Percentiles rank a stretch among this genome's conserved stretches.
These are phyloP conservation scores for Embiotoca jacksoni DNA, from an alignment of 2,113 vertebrate genomes.

Conservation along the genomic window DNA sequence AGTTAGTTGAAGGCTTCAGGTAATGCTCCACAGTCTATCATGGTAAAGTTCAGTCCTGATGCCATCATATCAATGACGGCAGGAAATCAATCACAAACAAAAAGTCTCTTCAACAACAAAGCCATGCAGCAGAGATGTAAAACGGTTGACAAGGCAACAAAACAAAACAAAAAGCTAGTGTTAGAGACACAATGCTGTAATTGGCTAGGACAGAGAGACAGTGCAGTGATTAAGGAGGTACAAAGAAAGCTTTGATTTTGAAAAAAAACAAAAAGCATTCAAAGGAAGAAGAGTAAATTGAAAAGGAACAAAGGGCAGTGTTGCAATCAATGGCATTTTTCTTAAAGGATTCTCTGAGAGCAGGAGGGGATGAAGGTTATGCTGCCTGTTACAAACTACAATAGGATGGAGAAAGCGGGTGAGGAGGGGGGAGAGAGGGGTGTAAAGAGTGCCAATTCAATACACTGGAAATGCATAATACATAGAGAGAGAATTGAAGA, in stretches of 20 bases:
- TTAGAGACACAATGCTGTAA: constrained; percentile 11
- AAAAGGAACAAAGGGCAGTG: constrained; percentile 46
- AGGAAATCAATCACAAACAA: neutral
- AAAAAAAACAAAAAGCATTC: neutral
- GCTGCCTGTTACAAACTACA: constrained; percentile 47
- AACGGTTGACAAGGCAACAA: neutral
- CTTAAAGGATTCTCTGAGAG: constrained; percentile 39
- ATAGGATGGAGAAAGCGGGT: neutral
- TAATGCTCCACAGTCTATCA: no score
- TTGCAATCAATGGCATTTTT: constrained; percentile 62
- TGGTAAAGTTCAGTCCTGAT: neutral
- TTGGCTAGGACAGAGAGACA: constrained; percentile 1
- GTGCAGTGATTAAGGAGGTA: constrained; percentile 18
- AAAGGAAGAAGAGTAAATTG: constrained; percentile 49
- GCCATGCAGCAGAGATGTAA: neutral
- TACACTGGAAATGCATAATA: constrained; percentile 61
- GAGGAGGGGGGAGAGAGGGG: neutral
- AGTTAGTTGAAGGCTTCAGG: neutral
- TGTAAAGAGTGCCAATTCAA: constrained; percentile 45
- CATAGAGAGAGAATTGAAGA: constrained; percentile 51
- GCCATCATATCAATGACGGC: neutral
- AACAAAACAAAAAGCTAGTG: neutral
- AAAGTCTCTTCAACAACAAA: neutral
- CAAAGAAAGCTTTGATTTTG: constrained; percentile 31
- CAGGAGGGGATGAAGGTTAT: constrained; percentile 32